Conservation (phyloP, 2,888 invertebrate genomes). For the Conus canariensis region DNA sequence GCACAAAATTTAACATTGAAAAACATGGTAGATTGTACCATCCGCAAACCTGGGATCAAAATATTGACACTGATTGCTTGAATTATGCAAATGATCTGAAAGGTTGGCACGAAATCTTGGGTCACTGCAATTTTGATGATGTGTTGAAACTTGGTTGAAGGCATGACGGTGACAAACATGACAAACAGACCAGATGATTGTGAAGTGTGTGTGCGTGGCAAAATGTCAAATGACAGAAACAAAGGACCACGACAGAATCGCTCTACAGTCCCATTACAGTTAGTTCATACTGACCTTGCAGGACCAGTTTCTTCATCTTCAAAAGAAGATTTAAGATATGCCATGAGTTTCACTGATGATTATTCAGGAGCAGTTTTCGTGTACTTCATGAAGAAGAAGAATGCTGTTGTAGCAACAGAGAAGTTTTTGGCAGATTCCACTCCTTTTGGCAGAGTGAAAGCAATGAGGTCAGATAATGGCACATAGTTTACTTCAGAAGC, state of each 20-base stretch:
- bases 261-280: not conserved
- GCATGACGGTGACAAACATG: conserved; percentile 24
- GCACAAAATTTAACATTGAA: not conserved
- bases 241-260: not conserved
- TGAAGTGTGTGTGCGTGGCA: not conserved
- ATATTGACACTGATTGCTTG: not conserved
- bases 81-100: conserved; percentile 21
- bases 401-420: conserved; percentile 41
- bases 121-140: conserved; percentile 50
- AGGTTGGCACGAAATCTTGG: conserved; percentile 46
- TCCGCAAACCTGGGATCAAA: not conserved
- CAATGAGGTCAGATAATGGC: conserved; percentile 6
- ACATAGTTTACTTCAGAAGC: not conserved
- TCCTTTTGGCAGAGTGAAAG: conserved; percentile 31
- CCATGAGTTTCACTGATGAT: conserved; percentile 50
- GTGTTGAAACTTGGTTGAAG: conserved; percentile 44
- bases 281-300: conserved; percentile 8
- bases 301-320: conserved; percentile 28
- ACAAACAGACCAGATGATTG: conserved; percentile 44
- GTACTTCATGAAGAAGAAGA: conserved; percentile 47
- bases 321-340: conserved; percentile 47
- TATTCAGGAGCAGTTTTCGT: conserved; percentile 46
- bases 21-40: conserved; percentile 42
- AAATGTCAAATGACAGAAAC: conserved; percentile 12
- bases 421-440: conserved; percentile 45